These are phyloP conservation scores for Ursus arctos DNA, from an alignment of 2,113 vertebrate genomes.

Conservation along the genomic window DNA sequence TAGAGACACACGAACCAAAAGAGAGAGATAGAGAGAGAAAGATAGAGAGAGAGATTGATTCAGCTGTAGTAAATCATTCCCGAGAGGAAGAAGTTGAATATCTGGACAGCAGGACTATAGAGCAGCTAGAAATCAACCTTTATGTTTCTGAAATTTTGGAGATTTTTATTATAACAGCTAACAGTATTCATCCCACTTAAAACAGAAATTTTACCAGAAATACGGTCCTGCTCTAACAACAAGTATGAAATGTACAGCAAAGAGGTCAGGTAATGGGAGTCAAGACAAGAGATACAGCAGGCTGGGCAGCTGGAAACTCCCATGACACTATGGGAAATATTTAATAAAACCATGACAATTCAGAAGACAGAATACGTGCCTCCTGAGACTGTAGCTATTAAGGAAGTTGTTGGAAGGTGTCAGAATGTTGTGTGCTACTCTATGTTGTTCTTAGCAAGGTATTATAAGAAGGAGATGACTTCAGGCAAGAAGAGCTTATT, in stretches of 20 bases:
- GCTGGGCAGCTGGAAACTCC: background rate
- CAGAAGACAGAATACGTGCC: background rate
- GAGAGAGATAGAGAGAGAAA: no score
- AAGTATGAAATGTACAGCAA: background rate
- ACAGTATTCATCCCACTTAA: constrained; percentile 11
- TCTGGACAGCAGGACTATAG: background rate
- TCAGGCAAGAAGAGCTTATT: background rate
- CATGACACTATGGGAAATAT: background rate
- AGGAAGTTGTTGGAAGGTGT: background rate
- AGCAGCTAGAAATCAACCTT: constrained; percentile 36
- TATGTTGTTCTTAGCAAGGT: background rate
- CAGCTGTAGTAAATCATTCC: background rate
- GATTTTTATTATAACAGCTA: background rate
- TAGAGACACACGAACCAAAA: background rate
- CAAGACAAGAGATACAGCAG: background rate
- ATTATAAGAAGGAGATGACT: background rate
- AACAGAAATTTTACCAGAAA: constrained; percentile 43
- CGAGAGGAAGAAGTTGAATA: background rate
- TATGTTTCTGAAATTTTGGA: background rate
- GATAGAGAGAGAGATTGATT: background rate
- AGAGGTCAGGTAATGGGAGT: background rate
- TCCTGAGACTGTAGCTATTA: background rate
- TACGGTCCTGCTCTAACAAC: background rate
- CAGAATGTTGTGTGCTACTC: background rate
- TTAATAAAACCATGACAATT: background rate